Base-by-base conservation (phyloP, 2,888 invertebrate genomes). In the Carpatolechia fugitivella region DNA sequence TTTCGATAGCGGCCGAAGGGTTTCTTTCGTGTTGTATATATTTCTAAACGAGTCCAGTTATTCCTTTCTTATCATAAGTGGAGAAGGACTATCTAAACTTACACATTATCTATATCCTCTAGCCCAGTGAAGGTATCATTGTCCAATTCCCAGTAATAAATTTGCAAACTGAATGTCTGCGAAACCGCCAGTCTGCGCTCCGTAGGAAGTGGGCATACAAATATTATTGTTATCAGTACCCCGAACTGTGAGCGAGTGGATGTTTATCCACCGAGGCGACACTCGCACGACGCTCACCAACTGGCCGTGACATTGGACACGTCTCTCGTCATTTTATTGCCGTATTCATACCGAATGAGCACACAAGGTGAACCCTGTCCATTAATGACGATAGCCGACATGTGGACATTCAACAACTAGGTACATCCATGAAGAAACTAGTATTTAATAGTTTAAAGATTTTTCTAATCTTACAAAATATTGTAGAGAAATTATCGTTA, bases 301-400 rank as follows among this genome's bases (percentile, higher is more conserved):
- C 53, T 59, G 64, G 53, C 69, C 66, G 46, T 72, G 71, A 71
- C 69, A 69, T 68, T 69, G 68, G 62, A 63, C 57, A 59, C 59
- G 56, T 8, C 7, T 16, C 16, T n/a, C 33, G 16, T 36, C 46
- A 33, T 52, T 48, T 47, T 56, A 52, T 52, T 31, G 29, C 36
- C 31, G 52, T 56, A 38, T 40, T 29, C 13, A 48, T 33, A 33
- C 33, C 10, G 30, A 30, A 6, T n/a, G n/a, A n/a, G n/a, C n/a
- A n/a, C 24, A 4, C 24, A 24, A 24, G 24, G 24, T 24, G 24
- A 24, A 24, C 3, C 6, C 24, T 24, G 24, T 3, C 24, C 24
- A 24, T 24, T 24, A 3, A 6, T 24, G 24, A 24, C 6, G 24
- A 24, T 24, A 24, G n/a, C n/a, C n/a, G n/a, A n/a, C n/a, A n/a